Evolutionary conservation across 1,140 invertebrate species (phyloP).

Genomic region (Bathynomus jamesi): DNA sequence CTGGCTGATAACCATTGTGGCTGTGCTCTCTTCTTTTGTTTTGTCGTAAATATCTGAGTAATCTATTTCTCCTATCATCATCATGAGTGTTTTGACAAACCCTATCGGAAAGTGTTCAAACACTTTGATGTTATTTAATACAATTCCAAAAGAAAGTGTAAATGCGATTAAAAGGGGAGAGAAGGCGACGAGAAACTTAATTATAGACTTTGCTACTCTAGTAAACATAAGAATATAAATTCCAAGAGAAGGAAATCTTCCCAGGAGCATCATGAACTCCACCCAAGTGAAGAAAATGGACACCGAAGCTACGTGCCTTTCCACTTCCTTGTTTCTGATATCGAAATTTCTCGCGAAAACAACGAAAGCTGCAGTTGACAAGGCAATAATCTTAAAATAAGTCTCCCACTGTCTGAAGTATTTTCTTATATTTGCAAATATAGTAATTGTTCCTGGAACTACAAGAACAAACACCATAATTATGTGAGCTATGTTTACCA

Average conservation of each 20-base stretch:
- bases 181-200: conserved; percentile 38
- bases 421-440: conserved; percentile 31
- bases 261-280: conserved; percentile 66
- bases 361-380: conserved; percentile 23
- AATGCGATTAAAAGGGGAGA: conserved; percentile 39
- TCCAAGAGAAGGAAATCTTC: conserved; percentile 61
- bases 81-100: conserved; percentile 31
- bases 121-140: conserved; percentile 22
- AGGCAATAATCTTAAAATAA: conserved; percentile 16
- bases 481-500: conserved; percentile 10
- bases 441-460: conserved; percentile 25
- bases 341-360: conserved; percentile 11
- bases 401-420: conserved; percentile 32
- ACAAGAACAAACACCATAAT: conserved; percentile 20
- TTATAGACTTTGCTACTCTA: conserved; percentile 36
- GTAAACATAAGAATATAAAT: conserved; percentile 44
- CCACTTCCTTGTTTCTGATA: background rate
- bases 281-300: conserved; percentile 64
- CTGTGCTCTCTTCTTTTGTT: conserved; percentile 12
- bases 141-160: conserved; percentile 38
- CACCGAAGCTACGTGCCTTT: conserved; percentile 49
- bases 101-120: conserved; percentile 24
- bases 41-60: conserved; percentile 21
- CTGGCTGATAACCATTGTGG: conserved; percentile 19
- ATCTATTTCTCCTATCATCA: conserved; percentile 38